phyloP scores from a whole-genome alignment of 1,140 invertebrate genomes.

The Daktulosphaira vitifoliae region DNA sequence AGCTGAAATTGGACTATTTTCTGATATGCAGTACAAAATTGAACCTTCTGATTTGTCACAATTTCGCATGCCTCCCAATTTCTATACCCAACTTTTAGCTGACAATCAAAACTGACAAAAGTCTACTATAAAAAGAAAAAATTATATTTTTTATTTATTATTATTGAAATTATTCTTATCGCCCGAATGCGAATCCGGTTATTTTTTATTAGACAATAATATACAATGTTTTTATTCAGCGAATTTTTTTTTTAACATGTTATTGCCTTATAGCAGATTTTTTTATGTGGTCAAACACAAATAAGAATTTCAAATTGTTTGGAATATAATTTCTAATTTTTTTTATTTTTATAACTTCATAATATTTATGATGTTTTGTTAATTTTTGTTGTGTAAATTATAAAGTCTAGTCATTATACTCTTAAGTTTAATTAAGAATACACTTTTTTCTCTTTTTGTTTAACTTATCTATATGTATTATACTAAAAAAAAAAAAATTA shows the following conservation, averaged over 20 bases:
- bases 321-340: constrained; percentile 6
- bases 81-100: constrained; percentile 18
- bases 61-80: constrained; percentile 27
- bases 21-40: constrained; percentile 19
- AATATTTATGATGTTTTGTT: constrained; percentile 29
- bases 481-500: too few relatives aligned
- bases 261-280: constrained; percentile 26
- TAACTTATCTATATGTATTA: background rate
- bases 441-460: constrained; percentile 14
- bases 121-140: background rate
- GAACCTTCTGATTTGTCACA: constrained; percentile 14
- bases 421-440: constrained; percentile 29
- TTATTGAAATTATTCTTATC: constrained; percentile 19
- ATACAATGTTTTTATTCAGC: constrained; percentile 9
- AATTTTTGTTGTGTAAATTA: constrained; percentile 26
- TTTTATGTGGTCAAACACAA: constrained; percentile 13
- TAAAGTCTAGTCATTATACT: constrained; percentile 33
- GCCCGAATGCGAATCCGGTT: too few relatives aligned
- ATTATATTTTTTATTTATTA: background rate
- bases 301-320: constrained; percentile 24
- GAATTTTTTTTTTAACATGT: constrained; percentile 31
- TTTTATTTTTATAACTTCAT: constrained; percentile 4
- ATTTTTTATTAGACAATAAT: constrained; percentile 17
- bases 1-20: constrained; percentile 16
- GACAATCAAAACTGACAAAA: constrained; percentile 22